phyloP scores from a whole-genome alignment of 2,797 vertebrate species.

The Merluccius polli region DNA sequence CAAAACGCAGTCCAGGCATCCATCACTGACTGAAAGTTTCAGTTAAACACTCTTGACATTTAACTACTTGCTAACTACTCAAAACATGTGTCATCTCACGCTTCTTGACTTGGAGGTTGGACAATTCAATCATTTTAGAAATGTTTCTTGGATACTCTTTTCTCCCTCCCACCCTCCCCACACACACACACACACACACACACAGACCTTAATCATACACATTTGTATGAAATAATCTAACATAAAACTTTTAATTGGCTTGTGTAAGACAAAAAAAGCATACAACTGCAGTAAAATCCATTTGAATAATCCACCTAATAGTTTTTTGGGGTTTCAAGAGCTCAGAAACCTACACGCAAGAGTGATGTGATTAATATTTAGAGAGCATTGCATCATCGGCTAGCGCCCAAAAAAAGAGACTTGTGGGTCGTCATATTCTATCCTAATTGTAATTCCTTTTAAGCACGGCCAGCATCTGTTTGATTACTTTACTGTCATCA shows the following conservation, averaged over 20 bases:
- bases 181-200: too few species aligned
- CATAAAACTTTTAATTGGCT: neutral
- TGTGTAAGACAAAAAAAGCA: neutral
- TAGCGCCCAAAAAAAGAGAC: constrained; percentile 7
- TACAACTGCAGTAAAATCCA: constrained; percentile 22
- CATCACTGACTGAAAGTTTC: neutral
- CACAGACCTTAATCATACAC: neutral
- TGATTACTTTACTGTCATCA: constrained; percentile 68
- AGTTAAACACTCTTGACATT: neutral
- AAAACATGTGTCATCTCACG: neutral
- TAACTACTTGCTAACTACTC: neutral
- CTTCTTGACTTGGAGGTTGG: neutral
- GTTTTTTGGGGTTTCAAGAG: constrained; percentile 38
- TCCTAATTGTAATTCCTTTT: constrained; percentile 54
- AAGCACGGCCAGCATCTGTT: constrained; percentile 52
- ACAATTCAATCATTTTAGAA: neutral
- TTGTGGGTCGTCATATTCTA: constrained; percentile 17
- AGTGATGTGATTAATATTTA: constrained; percentile 40
- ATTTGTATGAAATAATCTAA: neutral
- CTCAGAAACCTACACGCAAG: constrained; percentile 17
- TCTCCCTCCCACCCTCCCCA: neutral
- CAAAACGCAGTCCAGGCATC: neutral
- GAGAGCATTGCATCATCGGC: constrained; percentile 17
- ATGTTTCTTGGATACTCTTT: neutral
- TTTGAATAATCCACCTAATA: constrained; percentile 34